A percentile compares a stretch with the other conserved stretches of the same genome.
Conservation (phyloP, 2,797 vertebrate species). For the Phyllotis vaccarum region DNA sequence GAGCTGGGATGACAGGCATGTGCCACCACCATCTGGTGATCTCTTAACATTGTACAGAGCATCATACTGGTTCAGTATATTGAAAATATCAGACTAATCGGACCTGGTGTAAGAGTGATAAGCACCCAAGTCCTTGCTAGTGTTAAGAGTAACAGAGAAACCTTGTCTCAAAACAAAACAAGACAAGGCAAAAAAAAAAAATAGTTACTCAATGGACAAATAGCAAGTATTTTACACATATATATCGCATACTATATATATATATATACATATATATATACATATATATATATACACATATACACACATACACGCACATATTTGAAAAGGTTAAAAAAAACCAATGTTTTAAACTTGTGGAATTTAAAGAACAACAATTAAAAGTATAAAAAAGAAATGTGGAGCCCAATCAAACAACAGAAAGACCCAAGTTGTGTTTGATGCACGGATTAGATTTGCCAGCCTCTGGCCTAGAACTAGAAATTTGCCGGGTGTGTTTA, state of each 20-base stretch:
- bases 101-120: neutral
- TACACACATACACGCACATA: too few relatives aligned
- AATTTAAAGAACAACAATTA: neutral
- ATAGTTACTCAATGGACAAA: too few relatives aligned
- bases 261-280: too few relatives aligned
- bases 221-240: too few relatives aligned
- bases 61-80: neutral
- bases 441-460: neutral
- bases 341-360: neutral
- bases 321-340: neutral
- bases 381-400: neutral
- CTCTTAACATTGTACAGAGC: neutral
- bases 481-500: neutral
- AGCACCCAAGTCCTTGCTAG: neutral
- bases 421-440: neutral
- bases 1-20: too few relatives aligned
- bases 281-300: too few relatives aligned
- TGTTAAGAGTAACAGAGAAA: neutral
- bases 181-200: too few relatives aligned
- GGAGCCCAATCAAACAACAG: neutral
- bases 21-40: neutral
- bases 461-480: neutral
- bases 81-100: neutral
- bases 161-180: too few relatives aligned
- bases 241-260: too few relatives aligned